Evolutionary conservation across 2,888 invertebrate species (phyloP).

Genomic region (Ptychoptera contaminata): DNA sequence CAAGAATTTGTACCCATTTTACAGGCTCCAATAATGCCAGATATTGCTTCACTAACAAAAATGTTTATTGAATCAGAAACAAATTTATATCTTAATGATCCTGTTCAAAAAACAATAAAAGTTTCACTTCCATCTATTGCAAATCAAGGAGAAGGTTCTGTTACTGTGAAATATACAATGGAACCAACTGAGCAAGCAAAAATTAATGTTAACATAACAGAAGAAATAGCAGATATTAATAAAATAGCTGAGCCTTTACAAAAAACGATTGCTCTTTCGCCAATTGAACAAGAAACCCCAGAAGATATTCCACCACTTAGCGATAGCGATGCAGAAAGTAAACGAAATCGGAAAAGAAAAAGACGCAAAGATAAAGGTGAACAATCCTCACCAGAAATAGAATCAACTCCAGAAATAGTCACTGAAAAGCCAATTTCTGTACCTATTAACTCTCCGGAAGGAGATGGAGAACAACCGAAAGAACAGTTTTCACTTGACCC

Average conservation of each 20-base stretch:
- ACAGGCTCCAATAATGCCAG: background rate
- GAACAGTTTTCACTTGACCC: too few relatives aligned
- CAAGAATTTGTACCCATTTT: background rate
- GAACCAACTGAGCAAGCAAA: conserved; percentile 15
- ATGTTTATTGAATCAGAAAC: conserved; percentile 25
- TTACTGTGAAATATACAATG: conserved; percentile 20
- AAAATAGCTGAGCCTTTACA: background rate
- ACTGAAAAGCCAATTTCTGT: conserved; percentile 10
- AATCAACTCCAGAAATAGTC: conserved; percentile 18
- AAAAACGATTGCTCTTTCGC: background rate
- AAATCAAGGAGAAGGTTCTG: conserved; percentile 18
- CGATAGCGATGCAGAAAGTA: conserved; percentile 33
- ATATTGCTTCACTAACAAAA: conserved; percentile 20
- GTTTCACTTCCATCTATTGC: conserved; percentile 31
- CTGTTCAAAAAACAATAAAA: conserved; percentile 18
- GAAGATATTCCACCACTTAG: conserved; percentile 23
- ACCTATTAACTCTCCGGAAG: conserved; percentile 6
- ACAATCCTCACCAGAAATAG: conserved; percentile 17
- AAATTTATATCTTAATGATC: conserved; percentile 10
- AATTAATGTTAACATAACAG: conserved; percentile 24
- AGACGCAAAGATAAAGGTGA: conserved; percentile 37
- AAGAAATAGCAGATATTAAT: conserved; percentile 10
- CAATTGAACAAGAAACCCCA: conserved; percentile 1
- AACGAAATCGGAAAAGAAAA: conserved; percentile 47
- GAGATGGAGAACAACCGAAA: too few relatives aligned